Base-by-base conservation (phyloP, 37 sponge, comb jelly and placozoan genomes). In the Halisarca cf. caerulea region DNA sequence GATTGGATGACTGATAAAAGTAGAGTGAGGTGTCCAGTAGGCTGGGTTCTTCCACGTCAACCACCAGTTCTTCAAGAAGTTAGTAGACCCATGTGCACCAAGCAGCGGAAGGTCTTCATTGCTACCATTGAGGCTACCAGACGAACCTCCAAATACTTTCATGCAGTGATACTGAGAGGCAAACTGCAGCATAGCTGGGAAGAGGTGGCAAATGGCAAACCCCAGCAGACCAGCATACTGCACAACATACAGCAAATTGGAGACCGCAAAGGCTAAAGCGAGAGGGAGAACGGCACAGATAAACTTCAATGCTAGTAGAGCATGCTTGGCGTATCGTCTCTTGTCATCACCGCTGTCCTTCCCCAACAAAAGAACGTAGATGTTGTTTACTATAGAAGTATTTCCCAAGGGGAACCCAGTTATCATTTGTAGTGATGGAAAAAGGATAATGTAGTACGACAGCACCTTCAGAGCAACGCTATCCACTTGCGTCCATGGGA, bases 401-500 rank as follows among this genome's bases (percentile, higher is more conserved):
- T 91, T 90, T 9, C 61, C 80, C 21, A 96, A 83, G n/a, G 97
- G 97, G 64, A 84, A 96, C 71, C 90, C 97, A 3, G 97, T 94
- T 35, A 59, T 34, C 42, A 96, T 88, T 54, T 96, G 95, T 58
- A 96, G 44, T 30, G 95, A 91, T 36, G 97, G 97, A 81, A 94
- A 96, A 40, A 96, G 71, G 36, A 96, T 80, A 51, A 96, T 83
- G 75, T 84, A 87, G 73, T 96, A 96, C n/a, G 97, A 81, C 41
- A 93, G 72, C 38, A 84, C 53, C 15, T 90, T 80, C 0, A 94
- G 88, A 2, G 73, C 78, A 3, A 84, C 23, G 35, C 33, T 20
- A 3, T 61, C 53, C 18, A 47, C 11, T 24, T 57, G 36, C 4
- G 86, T 60, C 69, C 80, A n/a, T 0, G 37, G 59, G 45, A 88